phyloP scores from a whole-genome alignment of 2,797 vertebrate genomes.

The Selene dorsalis region DNA sequence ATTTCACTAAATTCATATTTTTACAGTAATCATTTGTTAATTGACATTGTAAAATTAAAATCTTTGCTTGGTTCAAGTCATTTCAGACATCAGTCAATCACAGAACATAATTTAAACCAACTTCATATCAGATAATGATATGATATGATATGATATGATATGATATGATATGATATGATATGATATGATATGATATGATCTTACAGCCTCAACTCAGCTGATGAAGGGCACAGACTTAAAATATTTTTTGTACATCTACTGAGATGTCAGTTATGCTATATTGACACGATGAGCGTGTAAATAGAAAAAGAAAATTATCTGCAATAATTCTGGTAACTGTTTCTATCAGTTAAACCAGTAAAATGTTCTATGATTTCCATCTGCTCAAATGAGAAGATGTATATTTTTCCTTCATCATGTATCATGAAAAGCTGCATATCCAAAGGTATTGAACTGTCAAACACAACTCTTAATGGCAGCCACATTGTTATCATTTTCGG shows the following conservation, averaged over 20 bases:
- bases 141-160: no score
- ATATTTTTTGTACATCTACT: background rate
- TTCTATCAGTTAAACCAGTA: background rate
- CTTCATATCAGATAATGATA: slow-evolving; percentile 29
- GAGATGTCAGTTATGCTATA: slow-evolving; percentile 6
- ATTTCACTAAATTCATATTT: slow-evolving; percentile 5
- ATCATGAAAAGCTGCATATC: background rate
- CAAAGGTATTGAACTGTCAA: no score
- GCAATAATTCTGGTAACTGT: background rate
- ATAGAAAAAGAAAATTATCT: background rate
- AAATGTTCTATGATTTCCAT: no score
- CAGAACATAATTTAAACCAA: slow-evolving; percentile 23
- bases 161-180: no score
- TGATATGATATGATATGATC: no score
- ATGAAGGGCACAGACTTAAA: slow-evolving; percentile 8
- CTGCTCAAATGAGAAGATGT: background rate
- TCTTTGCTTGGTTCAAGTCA: background rate
- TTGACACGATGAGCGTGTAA: background rate
- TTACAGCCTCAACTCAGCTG: slow-evolving; percentile 10
- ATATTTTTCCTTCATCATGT: background rate
- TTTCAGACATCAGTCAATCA: slow-evolving; percentile 20
- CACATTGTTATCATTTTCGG: no score
- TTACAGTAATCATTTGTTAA: background rate
- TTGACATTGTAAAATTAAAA: background rate
- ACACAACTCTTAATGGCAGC: no score